phyloP scores from a whole-genome alignment of 2,888 invertebrate species.

The Ellobium chinense region DNA sequence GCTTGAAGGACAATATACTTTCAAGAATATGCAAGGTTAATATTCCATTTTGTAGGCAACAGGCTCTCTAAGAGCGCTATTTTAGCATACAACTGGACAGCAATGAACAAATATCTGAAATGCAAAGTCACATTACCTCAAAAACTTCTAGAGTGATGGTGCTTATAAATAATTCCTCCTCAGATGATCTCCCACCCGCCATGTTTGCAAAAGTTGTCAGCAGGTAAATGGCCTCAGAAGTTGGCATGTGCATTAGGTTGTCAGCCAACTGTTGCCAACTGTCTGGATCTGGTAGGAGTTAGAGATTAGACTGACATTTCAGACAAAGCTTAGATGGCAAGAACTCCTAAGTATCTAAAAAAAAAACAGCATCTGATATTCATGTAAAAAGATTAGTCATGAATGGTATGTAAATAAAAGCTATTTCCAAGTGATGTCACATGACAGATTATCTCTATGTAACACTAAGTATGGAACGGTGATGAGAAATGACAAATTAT shows the following conservation, averaged over 20 bases:
- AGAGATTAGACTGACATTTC: not conserved
- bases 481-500: too few species aligned
- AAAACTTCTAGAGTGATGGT: conserved; percentile 85
- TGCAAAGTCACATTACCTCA: conserved; percentile 80
- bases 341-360: not conserved
- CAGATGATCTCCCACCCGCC: conserved; percentile 84
- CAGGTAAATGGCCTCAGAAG: conserved; percentile 88
- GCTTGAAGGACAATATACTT: too few species aligned
- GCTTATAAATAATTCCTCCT: conserved; percentile 85
- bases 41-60: too few species aligned
- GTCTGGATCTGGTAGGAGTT: conserved; percentile 55
- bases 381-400: too few species aligned
- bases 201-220: conserved; percentile 89
- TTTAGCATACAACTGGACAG: too few species aligned
- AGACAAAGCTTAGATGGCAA: not conserved
- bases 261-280: conserved; percentile 78
- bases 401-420: too few species aligned
- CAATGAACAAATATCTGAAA: not conserved
- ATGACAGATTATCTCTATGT: too few species aligned
- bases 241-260: conserved; percentile 83
- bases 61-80: too few species aligned
- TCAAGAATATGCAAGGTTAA: too few species aligned
- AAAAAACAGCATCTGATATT: not conserved
- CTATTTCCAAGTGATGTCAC: too few species aligned
- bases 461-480: too few species aligned